Evolutionary conservation across 1,140 invertebrate genomes (phyloP).

Genomic region (Cyclina sinensis): DNA sequence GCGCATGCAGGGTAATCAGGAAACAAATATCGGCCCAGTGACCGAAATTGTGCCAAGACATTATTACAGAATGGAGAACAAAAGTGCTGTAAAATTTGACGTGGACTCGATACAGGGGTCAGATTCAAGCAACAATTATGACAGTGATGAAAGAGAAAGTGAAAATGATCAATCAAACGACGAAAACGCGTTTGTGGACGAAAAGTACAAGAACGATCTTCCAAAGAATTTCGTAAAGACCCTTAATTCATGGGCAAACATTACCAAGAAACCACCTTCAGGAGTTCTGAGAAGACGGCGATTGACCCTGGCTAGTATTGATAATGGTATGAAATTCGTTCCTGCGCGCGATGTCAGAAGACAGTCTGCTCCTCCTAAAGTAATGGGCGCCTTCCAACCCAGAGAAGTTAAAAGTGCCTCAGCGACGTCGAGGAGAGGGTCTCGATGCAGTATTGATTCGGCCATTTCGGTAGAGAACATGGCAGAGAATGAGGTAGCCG

Average conservation of each 20-base stretch:
- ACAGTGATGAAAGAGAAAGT: background rate
- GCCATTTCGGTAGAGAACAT: background rate
- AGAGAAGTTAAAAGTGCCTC: background rate
- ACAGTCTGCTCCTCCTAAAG: background rate
- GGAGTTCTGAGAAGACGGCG: background rate
- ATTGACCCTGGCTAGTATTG: background rate
- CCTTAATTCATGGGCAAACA: constrained; percentile 10
- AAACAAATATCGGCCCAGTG: constrained; percentile 13
- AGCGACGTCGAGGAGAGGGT: background rate
- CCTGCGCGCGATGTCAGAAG: background rate
- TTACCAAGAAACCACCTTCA: constrained; percentile 19
- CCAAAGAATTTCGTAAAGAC: background rate
- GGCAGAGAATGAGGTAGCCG: background rate
- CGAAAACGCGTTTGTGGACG: background rate
- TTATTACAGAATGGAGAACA: constrained; percentile 15
- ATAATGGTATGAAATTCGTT: background rate
- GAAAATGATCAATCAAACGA: background rate
- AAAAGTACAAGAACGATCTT: background rate
- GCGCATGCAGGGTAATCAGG: background rate
- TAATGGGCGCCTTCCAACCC: background rate
- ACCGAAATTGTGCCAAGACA: constrained; percentile 52
- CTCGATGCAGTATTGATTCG: background rate
- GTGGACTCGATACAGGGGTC: background rate
- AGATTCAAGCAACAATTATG: constrained; percentile 2
- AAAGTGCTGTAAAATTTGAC: constrained; percentile 28